Evolutionary conservation across 2,113 vertebrate genomes (phyloP).

Genomic region (Hemibagrus wyckioides): DNA sequence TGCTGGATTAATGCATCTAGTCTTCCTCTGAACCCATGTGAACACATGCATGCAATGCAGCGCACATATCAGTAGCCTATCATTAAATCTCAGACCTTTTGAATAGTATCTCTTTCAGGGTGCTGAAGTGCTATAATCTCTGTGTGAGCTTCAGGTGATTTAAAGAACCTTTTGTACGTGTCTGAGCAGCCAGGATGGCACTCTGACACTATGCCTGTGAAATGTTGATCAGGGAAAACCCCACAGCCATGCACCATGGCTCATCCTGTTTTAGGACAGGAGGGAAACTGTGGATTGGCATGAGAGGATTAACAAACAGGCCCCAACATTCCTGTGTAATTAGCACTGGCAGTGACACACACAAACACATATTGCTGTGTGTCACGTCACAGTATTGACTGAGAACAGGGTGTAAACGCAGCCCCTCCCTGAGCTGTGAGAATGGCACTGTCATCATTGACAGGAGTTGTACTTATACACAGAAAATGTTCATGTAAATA

Average conservation of each 20-base stretch:
- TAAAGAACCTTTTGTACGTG: slow-evolving; percentile 52
- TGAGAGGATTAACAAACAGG: slow-evolving; percentile 72
- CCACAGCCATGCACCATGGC: slow-evolving; percentile 56
- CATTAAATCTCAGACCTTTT: slow-evolving; percentile 52
- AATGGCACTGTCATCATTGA: slow-evolving; percentile 4
- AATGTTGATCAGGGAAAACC: slow-evolving; percentile 61
- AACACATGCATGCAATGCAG: slow-evolving; percentile 16
- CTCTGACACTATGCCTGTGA: slow-evolving; percentile 45
- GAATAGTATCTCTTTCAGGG: slow-evolving; percentile 43
- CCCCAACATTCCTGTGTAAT: slow-evolving; percentile 77
- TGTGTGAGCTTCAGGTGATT: slow-evolving; percentile 35
- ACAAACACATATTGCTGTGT: slow-evolving; percentile 35
- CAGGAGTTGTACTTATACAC: not conserved
- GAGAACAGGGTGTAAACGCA: slow-evolving; percentile 3
- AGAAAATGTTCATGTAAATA: slow-evolving; percentile 5
- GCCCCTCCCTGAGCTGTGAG: slow-evolving; percentile 7
- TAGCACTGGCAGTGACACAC: slow-evolving; percentile 62
- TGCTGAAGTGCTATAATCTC: slow-evolving; percentile 40
- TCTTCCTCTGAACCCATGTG: slow-evolving; percentile 25
- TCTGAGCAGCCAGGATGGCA: slow-evolving; percentile 55
- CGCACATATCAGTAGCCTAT: slow-evolving; percentile 49
- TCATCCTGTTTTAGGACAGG: slow-evolving; percentile 63
- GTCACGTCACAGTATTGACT: slow-evolving; percentile 20
- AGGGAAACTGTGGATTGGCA: slow-evolving; percentile 64
- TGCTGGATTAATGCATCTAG: slow-evolving; percentile 24